Percentiles rank a stretch among this genome's conserved stretches.
Conservation (phyloP, 2,888 invertebrate genomes). For the Epirrhoe alternata region DNA sequence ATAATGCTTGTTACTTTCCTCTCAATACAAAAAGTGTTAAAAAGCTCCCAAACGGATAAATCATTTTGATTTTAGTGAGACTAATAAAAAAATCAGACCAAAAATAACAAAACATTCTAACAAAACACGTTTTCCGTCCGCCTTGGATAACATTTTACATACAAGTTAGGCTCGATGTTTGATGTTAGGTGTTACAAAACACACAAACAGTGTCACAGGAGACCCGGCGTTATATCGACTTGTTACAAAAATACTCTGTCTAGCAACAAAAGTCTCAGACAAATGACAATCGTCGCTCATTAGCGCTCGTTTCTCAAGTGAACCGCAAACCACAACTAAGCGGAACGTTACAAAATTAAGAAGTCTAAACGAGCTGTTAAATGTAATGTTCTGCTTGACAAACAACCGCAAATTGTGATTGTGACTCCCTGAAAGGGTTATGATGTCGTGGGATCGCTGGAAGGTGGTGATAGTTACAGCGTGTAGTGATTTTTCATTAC, state of each 20-base stretch:
- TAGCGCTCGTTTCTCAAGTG: slow-evolving; percentile 41
- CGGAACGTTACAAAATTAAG: slow-evolving; percentile 42
- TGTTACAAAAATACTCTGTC: slow-evolving; percentile 5
- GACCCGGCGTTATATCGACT: too few relatives aligned
- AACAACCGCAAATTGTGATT: slow-evolving; percentile 83
- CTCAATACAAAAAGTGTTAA: too few relatives aligned
- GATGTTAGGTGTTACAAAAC: too few relatives aligned
- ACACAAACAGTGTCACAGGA: too few relatives aligned
- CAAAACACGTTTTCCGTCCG: too few relatives aligned
- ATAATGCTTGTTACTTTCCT: too few relatives aligned
- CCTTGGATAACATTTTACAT: too few relatives aligned
- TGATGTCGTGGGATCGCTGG: slow-evolving; percentile 76
- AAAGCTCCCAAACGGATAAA: too few relatives aligned
- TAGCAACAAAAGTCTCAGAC: slow-evolving; percentile 24
- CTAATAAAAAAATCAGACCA: too few relatives aligned
- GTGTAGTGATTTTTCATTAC: slow-evolving; percentile 29
- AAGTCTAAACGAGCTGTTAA: slow-evolving; percentile 46
- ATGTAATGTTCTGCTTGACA: slow-evolving; percentile 52
- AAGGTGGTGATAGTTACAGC: slow-evolving; percentile 33
- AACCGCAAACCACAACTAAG: slow-evolving; percentile 45
- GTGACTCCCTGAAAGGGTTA: slow-evolving; percentile 81
- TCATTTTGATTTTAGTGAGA: too few relatives aligned
- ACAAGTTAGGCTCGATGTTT: too few relatives aligned
- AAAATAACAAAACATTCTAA: too few relatives aligned
- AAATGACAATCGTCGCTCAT: slow-evolving; percentile 35